These are phyloP conservation scores for Gymnopithys bicolor DNA, from an alignment of 2,797 vertebrate genomes.

Conservation along the genomic window DNA sequence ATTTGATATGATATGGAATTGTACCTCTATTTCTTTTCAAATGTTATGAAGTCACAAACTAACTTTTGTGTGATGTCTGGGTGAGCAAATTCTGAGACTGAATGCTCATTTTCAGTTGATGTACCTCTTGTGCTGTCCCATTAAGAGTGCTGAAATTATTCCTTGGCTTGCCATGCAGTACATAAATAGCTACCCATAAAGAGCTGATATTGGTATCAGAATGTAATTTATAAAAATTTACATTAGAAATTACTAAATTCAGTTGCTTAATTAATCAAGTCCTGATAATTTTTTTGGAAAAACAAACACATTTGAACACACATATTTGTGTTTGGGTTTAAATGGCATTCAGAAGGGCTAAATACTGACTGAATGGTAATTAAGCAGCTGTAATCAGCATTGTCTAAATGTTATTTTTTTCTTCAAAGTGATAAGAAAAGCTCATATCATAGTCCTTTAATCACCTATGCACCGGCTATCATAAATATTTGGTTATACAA, in stretches of 20 bases:
- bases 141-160: constrained; percentile 45
- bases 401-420: constrained; percentile 16
- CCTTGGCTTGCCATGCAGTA: constrained; percentile 6
- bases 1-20: constrained; percentile 47
- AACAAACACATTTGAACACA: not conserved
- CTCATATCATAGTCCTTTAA: constrained; percentile 7
- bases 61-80: constrained; percentile 17
- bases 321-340: not conserved
- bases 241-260: constrained; percentile 60
- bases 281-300: not conserved
- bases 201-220: not conserved
- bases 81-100: not conserved
- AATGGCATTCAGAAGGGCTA: constrained; percentile 10
- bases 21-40: not conserved
- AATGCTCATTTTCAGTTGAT: constrained; percentile 33
- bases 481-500: constrained; percentile 54
- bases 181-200: not conserved
- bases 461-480: constrained; percentile 23
- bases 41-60: not conserved
- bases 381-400: not conserved
- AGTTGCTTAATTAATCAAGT: constrained; percentile 61
- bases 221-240: constrained; percentile 52
- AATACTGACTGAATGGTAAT: constrained; percentile 16
- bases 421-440: constrained; percentile 12
- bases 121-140: not conserved